These are phyloP conservation scores for Dynastes maya DNA, from an alignment of 2,888 invertebrate species.

Conservation along the genomic window DNA sequence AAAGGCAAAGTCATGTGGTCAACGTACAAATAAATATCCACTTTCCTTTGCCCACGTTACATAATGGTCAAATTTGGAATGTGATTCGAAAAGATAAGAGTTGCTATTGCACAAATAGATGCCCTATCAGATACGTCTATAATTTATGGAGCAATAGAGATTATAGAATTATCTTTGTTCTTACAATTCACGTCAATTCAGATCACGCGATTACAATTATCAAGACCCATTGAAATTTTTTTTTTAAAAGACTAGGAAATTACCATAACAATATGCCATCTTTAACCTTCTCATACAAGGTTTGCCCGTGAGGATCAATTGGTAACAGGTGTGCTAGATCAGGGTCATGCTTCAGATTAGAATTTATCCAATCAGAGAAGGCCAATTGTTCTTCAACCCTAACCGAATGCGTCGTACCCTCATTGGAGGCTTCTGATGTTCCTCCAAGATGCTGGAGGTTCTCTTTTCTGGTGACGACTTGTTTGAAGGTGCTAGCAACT, in stretches of 20 bases:
- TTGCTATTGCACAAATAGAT: neutral
- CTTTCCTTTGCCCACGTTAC: neutral
- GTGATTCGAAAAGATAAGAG: neutral
- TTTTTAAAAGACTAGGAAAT: slow-evolving; percentile 60
- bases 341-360: slow-evolving; percentile 89
- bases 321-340: slow-evolving; percentile 93
- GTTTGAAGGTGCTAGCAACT: slow-evolving; percentile 93
- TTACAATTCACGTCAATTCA: slow-evolving; percentile 12
- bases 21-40: slow-evolving; percentile 21
- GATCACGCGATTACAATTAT: slow-evolving; percentile 4
- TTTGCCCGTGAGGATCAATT: slow-evolving; percentile 92
- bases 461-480: slow-evolving; percentile 91
- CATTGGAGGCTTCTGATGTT: slow-evolving; percentile 94
- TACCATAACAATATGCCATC: slow-evolving; percentile 97
- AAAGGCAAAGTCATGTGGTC: slow-evolving; percentile 23
- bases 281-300: slow-evolving; percentile 93
- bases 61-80: neutral
- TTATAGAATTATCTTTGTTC: slow-evolving; percentile 18
- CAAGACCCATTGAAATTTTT: neutral
- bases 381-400: slow-evolving; percentile 96
- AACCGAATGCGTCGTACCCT: slow-evolving; percentile 97
- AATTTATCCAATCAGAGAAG: slow-evolving; percentile 99
- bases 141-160: slow-evolving; percentile 39
- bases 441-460: slow-evolving; percentile 94
- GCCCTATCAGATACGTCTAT: slow-evolving; percentile 12